Evolutionary conservation across 2,797 vertebrate genomes (phyloP), one percentile per base, ranked within the genome.

Genomic region (Notolepis coatsorum): DNA sequence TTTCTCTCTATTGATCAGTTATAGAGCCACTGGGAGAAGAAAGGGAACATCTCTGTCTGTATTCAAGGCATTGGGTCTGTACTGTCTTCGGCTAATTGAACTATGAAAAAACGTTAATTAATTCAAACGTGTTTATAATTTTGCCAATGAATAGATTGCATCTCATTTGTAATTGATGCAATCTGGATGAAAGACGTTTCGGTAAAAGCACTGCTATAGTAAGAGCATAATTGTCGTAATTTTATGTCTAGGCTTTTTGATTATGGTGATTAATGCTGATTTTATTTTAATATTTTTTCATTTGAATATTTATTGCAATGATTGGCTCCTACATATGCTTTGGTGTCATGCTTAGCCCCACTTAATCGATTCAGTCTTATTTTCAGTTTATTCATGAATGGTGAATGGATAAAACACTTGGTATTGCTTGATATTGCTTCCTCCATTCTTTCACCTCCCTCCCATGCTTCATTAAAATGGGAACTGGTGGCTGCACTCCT

Each of bases 111-210:
- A n/a, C n/a, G n/a, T n/a, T n/a, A n/a, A n/a, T n/a, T n/a, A n/a
- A n/a, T n/a, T n/a, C n/a, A 42, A 42, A 42, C 7, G 38, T 21
- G 21, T 24, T 56, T 46, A 33, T 52, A 68, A 63, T 74, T 28
- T 82, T 75, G 63, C 2, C 76, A 81, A 88, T 79, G 3, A 60
- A 48, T 13, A 35, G 68, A 68, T 75, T 47, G 78, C 64, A 72
- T 80, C 71, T 61, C 21, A 18, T 71, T 80, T 82, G 70, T 80
- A 10, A 49, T 21, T 51, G 35, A n/a, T 25, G 43, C 5, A 30
- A 30, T 78, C 75, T 52, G 33, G 24, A 24, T 27, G n/a, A 70
- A 75, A 61, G 8, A 49, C 50, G 21, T 70, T 38, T 68, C 5
- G 8, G 7, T 70, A 47, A 35, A 58, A 69, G 42, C 45, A 68